Evolutionary conservation across 2,797 vertebrate genomes (phyloP).

Genomic region (Enteromius argenteus): DNA sequence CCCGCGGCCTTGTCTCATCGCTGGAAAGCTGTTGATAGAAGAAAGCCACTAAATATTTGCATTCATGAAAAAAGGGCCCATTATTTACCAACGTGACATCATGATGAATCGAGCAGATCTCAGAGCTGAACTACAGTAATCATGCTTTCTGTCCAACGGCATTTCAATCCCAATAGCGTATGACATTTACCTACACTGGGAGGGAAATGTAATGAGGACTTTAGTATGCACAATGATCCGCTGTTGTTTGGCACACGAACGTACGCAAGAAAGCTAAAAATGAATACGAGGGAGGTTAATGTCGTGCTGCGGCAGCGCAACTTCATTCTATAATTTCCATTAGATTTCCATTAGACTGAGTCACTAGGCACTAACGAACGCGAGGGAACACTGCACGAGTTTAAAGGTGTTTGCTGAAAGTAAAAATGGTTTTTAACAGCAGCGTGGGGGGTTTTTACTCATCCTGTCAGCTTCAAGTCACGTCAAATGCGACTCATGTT

Average conservation of each 20-base stretch:
- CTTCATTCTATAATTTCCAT: conserved; percentile 26
- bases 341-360: conserved; percentile 37
- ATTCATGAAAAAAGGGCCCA: conserved; percentile 27
- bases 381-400: neutral
- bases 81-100: conserved; percentile 32
- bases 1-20: conserved; percentile 30
- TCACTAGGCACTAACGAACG: conserved; percentile 15
- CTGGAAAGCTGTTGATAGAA: conserved; percentile 28
- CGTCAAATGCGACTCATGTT: neutral
- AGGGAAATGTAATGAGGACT: conserved; percentile 10
- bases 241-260: neutral
- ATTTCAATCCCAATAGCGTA: conserved; percentile 6
- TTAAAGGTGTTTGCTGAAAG: conserved; percentile 21
- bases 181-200: conserved; percentile 23
- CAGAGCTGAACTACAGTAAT: conserved; percentile 29
- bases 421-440: neutral
- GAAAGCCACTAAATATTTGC: conserved; percentile 45
- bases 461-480: neutral
- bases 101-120: conserved; percentile 36
- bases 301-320: conserved; percentile 14
- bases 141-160: conserved; percentile 23
- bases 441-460: neutral
- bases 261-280: neutral
- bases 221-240: conserved; percentile 18
- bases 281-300: conserved; percentile 10